Base-by-base conservation (phyloP, 2,113 vertebrate species). In the Naja naja region DNA sequence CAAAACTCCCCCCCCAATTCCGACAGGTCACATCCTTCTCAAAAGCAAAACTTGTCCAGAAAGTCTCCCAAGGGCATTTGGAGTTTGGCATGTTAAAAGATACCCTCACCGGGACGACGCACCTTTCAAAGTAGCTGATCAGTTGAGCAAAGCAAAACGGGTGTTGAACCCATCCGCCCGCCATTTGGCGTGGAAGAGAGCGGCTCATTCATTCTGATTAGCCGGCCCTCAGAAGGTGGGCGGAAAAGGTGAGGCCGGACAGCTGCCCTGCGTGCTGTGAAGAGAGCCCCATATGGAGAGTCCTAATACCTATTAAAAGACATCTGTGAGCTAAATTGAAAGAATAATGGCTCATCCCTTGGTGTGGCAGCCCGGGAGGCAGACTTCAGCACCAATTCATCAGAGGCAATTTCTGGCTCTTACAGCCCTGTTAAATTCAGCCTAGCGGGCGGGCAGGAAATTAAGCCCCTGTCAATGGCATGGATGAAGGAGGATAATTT, bases 341-440 rank as follows among this genome's bases (percentile, higher is more conserved):
- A 93, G 92, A 93, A 93, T 90, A 93, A 93, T 93, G 89, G 81
- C 88, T 49, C 23, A 27, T 93, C 92, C 91, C 45, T 87, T 43
- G 89, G 81, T 23, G 39, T 90, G 92, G 92, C 89, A 90, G 88
- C 55, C n/a, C n/a, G 22, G 52, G 74, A 87, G 55, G 55, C 74
- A 90, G 43, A 30, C 92, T 87, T 93, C 92, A 93, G 30, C 47
- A 87, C 54, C n/a, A 49, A 90, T 93, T 90, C 60, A 64, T 93
- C 92, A 93, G 89, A 87, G 81, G 74, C 89, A 93, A 93, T 93
- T 90, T 93, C 69, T 89, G 43, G 45, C 52, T 54, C 85, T 93
- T 93, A 86, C n/a, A 49, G 30, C 20, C 22, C 88, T 53, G 92
- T 90, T 93, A 90, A 90, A 85, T 34, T 43, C 55, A 60, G 74